phyloP scores from a whole-genome alignment of 2,797 vertebrate species.

The Lepus oiostolus region DNA sequence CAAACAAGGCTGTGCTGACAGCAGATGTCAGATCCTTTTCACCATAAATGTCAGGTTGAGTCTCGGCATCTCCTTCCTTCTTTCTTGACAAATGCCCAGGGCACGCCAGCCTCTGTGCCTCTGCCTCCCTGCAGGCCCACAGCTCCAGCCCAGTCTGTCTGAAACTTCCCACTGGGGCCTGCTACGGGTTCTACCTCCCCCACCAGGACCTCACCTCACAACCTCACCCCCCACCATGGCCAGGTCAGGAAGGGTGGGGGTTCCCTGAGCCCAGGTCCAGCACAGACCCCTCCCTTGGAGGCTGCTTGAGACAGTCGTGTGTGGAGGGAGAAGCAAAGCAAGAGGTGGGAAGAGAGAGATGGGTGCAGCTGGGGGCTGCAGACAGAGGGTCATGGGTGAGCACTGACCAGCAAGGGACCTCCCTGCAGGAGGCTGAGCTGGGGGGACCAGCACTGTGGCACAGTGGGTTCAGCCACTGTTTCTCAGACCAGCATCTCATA shows the following conservation, averaged over 20 bases:
- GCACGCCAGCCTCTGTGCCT: neutral
- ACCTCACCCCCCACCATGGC: too few species aligned
- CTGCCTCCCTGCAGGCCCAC: neutral
- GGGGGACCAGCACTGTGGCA: too few species aligned
- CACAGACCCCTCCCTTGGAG: neutral
- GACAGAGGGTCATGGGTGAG: too few species aligned
- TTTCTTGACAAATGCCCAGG: neutral
- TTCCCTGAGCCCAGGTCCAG: neutral
- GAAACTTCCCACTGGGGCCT: neutral
- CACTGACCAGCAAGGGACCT: neutral
- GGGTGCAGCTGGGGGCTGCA: neutral
- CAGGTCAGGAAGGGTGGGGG: neutral
- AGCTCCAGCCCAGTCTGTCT: neutral
- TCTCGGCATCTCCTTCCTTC: neutral
- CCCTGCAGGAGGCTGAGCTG: too few species aligned
- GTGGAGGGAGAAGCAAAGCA: neutral
- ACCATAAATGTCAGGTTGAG: neutral
- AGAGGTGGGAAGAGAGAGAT: neutral
- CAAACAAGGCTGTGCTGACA: neutral
- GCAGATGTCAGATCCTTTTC: neutral
- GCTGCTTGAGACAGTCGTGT: neutral
- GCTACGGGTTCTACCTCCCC: neutral
- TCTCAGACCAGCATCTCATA: too few species aligned
- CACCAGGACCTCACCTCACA: neutral
- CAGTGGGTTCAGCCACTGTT: too few species aligned